Conservation (phyloP, 2,113 vertebrate genomes). For the Podarcis cretensis region DNA sequence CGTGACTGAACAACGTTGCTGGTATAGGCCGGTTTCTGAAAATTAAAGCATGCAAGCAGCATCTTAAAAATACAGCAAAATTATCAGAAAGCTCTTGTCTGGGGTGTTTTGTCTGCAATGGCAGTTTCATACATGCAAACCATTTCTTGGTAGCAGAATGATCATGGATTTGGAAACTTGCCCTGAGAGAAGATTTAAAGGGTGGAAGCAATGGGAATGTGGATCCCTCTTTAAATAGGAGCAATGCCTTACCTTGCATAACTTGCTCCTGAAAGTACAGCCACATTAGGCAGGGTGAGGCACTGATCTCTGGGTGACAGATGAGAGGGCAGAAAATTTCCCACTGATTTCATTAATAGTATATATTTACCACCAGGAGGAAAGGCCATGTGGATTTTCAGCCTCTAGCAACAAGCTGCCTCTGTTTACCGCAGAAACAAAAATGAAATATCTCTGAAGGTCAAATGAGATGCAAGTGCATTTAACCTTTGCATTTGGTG, state of each 20-base stretch:
- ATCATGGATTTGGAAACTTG: neutral
- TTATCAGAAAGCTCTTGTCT: neutral
- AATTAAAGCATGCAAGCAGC: neutral
- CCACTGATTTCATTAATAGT: neutral
- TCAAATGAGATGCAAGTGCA: too few relatives aligned
- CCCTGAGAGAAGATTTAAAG: neutral
- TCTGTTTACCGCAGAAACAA: neutral
- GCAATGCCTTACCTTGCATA: neutral
- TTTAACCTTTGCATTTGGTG: too few relatives aligned
- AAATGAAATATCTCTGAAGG: neutral
- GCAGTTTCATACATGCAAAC: neutral
- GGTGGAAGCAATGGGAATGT: neutral
- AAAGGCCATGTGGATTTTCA: neutral
- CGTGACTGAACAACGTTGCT: neutral
- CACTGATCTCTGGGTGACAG: neutral
- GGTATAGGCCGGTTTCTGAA: neutral
- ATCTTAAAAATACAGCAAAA: neutral
- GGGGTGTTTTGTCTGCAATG: neutral
- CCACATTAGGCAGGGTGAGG: too few relatives aligned
- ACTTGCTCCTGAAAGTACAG: neutral
- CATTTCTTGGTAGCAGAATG: neutral
- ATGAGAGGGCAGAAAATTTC: neutral
- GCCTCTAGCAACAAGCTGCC: neutral
- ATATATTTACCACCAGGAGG: neutral
- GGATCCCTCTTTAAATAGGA: neutral